These are phyloP conservation scores for Sicus ferrugineus DNA, from an alignment of 2,888 invertebrate genomes.

Conservation along the genomic window DNA sequence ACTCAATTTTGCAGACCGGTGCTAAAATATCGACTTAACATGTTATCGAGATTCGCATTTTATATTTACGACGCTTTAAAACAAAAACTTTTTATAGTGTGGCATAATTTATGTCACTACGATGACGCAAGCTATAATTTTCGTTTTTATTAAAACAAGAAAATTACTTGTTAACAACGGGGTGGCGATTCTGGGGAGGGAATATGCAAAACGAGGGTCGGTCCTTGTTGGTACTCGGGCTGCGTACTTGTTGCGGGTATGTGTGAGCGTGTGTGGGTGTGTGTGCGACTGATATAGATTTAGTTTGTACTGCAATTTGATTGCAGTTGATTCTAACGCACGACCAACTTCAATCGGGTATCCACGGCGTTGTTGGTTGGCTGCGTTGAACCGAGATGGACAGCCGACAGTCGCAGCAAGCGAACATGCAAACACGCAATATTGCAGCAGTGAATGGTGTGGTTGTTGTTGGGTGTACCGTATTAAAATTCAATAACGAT, in stretches of 20 bases:
- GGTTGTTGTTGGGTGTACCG: not conserved
- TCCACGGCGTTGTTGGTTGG: not conserved
- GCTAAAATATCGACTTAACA: no score
- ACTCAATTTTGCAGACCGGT: no score
- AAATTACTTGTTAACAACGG: not conserved
- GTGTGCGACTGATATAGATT: not conserved
- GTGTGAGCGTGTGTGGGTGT: not conserved
- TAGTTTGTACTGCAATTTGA: constrained; percentile 5
- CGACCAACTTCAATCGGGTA: not conserved
- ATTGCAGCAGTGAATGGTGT: constrained; percentile 14
- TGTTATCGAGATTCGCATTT: no score
- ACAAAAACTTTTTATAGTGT: no score
- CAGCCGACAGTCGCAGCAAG: not conserved
- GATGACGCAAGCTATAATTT: not conserved
- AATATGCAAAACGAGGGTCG: not conserved
- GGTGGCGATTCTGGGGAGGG: not conserved
- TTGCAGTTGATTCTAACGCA: not conserved
- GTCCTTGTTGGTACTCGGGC: not conserved
- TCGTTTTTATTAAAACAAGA: not conserved
- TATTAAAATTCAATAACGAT: constrained; percentile 4
- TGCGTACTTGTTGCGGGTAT: not conserved
- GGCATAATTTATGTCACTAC: no score
- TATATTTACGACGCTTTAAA: no score
- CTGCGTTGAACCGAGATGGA: not conserved
- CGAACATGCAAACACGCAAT: not conserved